A percentile compares a stretch with the other conserved stretches of the same genome.
Conservation (phyloP, 1,140 invertebrate genomes). For the Amphibalanus amphitrite region DNA sequence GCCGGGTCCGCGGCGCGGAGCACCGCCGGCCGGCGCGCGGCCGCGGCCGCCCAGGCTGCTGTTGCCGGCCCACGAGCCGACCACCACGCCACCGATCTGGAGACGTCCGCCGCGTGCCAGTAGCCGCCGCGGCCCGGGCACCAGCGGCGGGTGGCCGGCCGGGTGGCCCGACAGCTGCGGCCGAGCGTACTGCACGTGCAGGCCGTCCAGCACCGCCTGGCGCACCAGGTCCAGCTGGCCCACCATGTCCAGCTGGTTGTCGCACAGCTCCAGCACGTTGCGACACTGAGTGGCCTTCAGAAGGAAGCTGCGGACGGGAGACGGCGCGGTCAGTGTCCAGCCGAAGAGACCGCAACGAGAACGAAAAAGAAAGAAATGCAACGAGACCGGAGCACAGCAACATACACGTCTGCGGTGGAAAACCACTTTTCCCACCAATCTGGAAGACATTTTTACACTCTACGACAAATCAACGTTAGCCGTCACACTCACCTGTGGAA, state of each 20-base stretch:
- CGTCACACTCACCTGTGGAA: constrained; percentile 37
- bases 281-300: constrained; percentile 1
- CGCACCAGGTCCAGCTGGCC: constrained; percentile 5
- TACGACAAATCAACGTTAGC: no score
- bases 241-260: neutral
- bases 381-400: no score
- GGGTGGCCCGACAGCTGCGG: neutral
- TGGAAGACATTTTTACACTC: no score
- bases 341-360: no score
- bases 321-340: neutral
- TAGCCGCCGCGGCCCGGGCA: neutral
- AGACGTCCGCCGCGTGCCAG: neutral
- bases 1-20: neutral
- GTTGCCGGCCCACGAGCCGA: constrained; percentile 4
- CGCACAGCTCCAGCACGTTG: constrained; percentile 4
- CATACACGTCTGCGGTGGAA: no score
- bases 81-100: neutral
- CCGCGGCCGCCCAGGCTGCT: neutral
- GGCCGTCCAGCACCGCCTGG: constrained; percentile 3
- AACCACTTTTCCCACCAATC: no score
- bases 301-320: neutral
- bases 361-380: no score
- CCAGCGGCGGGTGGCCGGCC: neutral
- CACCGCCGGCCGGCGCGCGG: neutral
- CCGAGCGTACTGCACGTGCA: constrained; percentile 3